Conservation (phyloP, 2,113 vertebrate genomes). For the Axis porcinus region DNA sequence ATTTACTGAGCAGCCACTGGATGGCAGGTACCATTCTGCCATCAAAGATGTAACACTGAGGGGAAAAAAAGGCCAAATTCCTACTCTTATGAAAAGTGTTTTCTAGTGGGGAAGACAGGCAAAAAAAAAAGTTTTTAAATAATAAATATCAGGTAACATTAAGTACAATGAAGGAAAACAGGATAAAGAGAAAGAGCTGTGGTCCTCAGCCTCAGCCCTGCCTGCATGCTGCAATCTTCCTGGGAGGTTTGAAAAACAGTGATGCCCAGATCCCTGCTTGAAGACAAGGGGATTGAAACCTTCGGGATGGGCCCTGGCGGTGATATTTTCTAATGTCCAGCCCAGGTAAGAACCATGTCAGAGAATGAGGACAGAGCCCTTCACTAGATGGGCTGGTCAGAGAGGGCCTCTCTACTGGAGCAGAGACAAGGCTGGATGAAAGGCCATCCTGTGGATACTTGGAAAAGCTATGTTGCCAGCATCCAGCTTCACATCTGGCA, state of each 20-base stretch:
- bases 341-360: neutral
- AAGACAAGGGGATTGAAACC: neutral
- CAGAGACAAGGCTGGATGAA: neutral
- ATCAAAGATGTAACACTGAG: neutral
- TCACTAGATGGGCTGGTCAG: neutral
- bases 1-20: neutral
- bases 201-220: neutral
- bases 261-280: neutral
- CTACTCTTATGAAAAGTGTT: neutral
- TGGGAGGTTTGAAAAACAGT: neutral
- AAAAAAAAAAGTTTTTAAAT: neutral
- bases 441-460: neutral
- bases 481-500: no score
- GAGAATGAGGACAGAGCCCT: neutral
- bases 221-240: neutral
- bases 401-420: neutral
- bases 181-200: neutral
- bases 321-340: no score
- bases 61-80: neutral
- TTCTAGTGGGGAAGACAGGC: neutral
- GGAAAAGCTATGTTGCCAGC: neutral
- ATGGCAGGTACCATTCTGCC: neutral
- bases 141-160: neutral
- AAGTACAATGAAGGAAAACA: neutral
- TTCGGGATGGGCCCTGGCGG: rapidly evolving